A percentile compares a stretch with the other conserved stretches of the same genome.
Evolutionary conservation across 2,797 vertebrate genomes (phyloP).

Genomic region (Bufotes viridis): DNA sequence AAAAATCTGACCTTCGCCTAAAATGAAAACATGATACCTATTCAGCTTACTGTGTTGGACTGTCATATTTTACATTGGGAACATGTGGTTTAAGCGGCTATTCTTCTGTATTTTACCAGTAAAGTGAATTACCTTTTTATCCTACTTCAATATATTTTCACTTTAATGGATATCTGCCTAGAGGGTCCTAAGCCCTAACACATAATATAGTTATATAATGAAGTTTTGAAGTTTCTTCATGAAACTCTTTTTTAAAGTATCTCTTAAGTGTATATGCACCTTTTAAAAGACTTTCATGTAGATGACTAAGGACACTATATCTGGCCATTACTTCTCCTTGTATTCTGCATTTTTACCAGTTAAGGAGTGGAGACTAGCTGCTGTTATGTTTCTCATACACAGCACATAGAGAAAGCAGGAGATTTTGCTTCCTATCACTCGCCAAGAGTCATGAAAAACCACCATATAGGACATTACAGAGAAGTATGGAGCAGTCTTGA

Average conservation of each 20-base stretch:
- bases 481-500: no score
- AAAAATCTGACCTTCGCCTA: background rate
- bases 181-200: background rate
- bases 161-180: background rate
- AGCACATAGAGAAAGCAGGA: no score
- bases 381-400: no score
- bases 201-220: background rate
- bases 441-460: no score
- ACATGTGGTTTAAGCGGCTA: background rate
- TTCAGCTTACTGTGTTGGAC: background rate
- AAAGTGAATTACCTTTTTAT: background rate
- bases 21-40: background rate
- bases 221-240: background rate
- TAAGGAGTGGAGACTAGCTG: no score
- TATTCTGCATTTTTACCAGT: no score
- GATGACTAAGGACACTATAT: no score
- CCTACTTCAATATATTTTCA: background rate
- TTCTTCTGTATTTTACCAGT: background rate
- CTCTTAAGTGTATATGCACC: no score
- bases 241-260: background rate
- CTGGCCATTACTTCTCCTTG: no score
- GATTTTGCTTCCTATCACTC: no score
- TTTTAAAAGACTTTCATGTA: no score
- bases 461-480: no score
- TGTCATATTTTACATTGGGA: background rate